These are phyloP conservation scores for Maconellicoccus hirsutus DNA, from an alignment of 1,140 invertebrate genomes.

Conservation along the genomic window DNA sequence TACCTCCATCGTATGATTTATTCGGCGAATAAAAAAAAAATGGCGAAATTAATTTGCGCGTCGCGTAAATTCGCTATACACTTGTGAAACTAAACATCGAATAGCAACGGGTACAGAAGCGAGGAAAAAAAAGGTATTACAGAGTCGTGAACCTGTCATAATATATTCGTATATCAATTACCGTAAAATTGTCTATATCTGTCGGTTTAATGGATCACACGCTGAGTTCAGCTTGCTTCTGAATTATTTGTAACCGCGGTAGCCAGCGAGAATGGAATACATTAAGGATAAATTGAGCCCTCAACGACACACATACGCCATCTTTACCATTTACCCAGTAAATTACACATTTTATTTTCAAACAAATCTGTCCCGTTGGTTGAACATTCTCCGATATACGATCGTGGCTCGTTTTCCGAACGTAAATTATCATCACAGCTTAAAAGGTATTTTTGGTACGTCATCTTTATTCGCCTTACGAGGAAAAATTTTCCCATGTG, in stretches of 20 bases:
- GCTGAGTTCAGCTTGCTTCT: slow-evolving; percentile 15
- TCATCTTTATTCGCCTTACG: too few species aligned
- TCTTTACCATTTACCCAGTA: neutral
- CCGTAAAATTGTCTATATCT: slow-evolving; percentile 18
- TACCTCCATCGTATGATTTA: neutral
- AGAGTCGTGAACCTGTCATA: slow-evolving; percentile 11
- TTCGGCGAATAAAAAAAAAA: neutral
- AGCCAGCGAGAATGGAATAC: neutral
- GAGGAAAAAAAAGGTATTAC: neutral
- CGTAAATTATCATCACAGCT: too few species aligned
- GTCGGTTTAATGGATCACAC: slow-evolving; percentile 10
- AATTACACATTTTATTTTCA: neutral
- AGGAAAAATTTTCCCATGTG: too few species aligned
- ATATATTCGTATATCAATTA: slow-evolving; percentile 23
- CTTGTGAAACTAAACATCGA: too few species aligned
- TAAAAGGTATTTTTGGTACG: too few species aligned
- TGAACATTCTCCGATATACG: too few species aligned
- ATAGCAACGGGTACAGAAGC: neutral
- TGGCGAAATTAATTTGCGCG: neutral
- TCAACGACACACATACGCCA: neutral
- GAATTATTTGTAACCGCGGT: slow-evolving; percentile 11
- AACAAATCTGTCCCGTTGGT: too few species aligned
- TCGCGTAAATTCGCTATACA: neutral
- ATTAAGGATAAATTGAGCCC: slow-evolving; percentile 4
- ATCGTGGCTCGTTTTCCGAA: too few species aligned